Percentiles rank a stretch among this genome's conserved stretches.
These are phyloP conservation scores for Grallaria varia DNA, from an alignment of 2,113 vertebrate species.

Conservation along the genomic window DNA sequence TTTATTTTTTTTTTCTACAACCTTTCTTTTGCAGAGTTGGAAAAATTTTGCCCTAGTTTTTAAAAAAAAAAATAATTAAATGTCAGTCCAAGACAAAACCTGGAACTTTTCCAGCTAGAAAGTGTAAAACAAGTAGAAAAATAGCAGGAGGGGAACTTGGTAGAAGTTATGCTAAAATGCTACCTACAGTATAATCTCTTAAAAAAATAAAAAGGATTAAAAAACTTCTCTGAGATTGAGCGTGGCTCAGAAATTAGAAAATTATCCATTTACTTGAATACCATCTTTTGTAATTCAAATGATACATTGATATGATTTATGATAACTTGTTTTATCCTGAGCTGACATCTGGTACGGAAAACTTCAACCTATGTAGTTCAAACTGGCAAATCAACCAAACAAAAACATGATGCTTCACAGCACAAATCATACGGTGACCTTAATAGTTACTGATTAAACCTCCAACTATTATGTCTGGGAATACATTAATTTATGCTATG, in stretches of 20 bases:
- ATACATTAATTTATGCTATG: background rate
- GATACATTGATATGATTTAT: background rate
- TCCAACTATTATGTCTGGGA: background rate
- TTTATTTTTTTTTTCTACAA: background rate
- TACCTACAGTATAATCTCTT: background rate
- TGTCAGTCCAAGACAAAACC: background rate
- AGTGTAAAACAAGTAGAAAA: background rate
- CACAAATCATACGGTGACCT: background rate
- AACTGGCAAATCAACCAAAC: background rate
- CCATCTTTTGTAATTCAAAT: background rate
- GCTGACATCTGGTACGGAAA: background rate
- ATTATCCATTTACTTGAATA: background rate
- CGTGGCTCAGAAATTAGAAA: background rate
- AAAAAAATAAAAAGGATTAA: rapidly evolving
- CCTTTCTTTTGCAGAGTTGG: background rate
- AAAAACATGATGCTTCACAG: background rate
- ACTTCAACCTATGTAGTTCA: background rate
- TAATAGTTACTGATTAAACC: background rate
- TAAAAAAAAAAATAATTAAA: background rate
- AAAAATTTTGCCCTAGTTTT: background rate
- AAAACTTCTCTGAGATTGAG: background rate
- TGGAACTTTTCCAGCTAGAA: background rate
- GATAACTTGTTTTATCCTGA: background rate
- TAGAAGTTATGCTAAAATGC: background rate
- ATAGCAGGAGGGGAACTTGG: background rate